These are phyloP conservation scores for Molossus alvarezi DNA, from an alignment of 2,797 vertebrate species.

Conservation along the genomic window DNA sequence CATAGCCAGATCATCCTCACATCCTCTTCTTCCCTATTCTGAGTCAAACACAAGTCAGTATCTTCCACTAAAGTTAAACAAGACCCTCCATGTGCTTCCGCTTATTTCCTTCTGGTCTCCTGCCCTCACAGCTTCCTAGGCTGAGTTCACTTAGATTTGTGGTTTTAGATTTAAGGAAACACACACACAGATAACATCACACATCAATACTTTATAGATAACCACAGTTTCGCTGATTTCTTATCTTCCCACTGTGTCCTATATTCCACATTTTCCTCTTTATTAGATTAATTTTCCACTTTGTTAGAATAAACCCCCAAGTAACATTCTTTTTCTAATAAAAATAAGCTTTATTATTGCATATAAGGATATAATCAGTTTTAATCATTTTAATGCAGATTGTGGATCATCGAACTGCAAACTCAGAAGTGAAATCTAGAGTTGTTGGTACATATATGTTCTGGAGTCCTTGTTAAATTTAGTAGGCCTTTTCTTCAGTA, in stretches of 20 bases:
- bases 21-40: background rate
- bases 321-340: conserved; percentile 31
- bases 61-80: background rate
- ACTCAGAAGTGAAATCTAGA: conserved; percentile 43
- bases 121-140: background rate
- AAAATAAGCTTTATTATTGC: conserved; percentile 5
- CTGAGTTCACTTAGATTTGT: background rate
- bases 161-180: conserved; percentile 54
- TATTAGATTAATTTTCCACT: conserved; percentile 45
- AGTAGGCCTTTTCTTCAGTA: background rate
- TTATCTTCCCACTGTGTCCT: background rate
- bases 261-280: background rate
- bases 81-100: background rate
- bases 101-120: background rate
- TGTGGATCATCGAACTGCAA: conserved; percentile 38
- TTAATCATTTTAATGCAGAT: conserved; percentile 54
- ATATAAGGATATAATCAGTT: conserved; percentile 10
- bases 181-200: background rate
- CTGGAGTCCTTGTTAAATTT: conserved; percentile 18
- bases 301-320: conserved; percentile 22
- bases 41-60: background rate
- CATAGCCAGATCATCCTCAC: background rate
- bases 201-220: background rate
- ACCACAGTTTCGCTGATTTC: background rate
- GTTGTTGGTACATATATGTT: background rate